A percentile compares a stretch with the other conserved stretches of the same genome.
These are phyloP conservation scores for Solenodon paradoxus DNA, from an alignment of 2,113 vertebrate species.

Conservation along the genomic window DNA sequence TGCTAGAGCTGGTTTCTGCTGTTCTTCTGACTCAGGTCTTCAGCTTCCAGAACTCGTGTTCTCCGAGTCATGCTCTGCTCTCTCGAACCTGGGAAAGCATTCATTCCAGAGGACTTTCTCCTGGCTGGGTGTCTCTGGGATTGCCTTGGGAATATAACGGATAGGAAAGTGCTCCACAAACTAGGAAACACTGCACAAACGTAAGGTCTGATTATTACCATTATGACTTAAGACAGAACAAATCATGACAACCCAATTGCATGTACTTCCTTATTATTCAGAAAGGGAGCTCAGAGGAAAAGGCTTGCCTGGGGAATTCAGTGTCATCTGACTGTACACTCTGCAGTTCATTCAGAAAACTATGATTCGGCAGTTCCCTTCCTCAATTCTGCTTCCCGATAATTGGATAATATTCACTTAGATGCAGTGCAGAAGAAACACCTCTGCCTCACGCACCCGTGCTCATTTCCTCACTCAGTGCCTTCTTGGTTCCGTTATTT, in stretches of 20 bases:
- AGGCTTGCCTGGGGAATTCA: constrained; percentile 30
- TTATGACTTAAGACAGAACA: constrained; percentile 53
- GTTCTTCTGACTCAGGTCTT: not conserved
- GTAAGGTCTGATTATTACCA: not conserved
- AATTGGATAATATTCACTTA: constrained; percentile 76
- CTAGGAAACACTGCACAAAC: constrained; percentile 25
- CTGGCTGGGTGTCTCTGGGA: not conserved
- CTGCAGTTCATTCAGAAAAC: constrained; percentile 66
- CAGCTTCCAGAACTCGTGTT: not conserved
- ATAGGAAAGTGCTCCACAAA: not conserved
- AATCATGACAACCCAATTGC: not conserved
- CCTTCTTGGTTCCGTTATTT: constrained; percentile 85
- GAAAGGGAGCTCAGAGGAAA: constrained; percentile 40
- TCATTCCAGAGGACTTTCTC: not conserved
- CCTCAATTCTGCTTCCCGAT: constrained; percentile 63
- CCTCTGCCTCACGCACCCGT: constrained; percentile 78
- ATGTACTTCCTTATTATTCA: constrained; percentile 52
- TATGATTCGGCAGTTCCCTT: constrained; percentile 49
- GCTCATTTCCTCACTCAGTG: constrained; percentile 90
- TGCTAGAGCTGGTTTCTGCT: not conserved
- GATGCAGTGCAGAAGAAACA: constrained; percentile 65
- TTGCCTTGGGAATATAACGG: not conserved
- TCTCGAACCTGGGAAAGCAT: not conserved
- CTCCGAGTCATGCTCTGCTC: not conserved
- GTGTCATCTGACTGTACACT: not conserved